Evolutionary conservation across 1,140 invertebrate genomes (phyloP), one percentile per base, ranked within the genome.

Genomic region (Ooceraea biroi): DNA sequence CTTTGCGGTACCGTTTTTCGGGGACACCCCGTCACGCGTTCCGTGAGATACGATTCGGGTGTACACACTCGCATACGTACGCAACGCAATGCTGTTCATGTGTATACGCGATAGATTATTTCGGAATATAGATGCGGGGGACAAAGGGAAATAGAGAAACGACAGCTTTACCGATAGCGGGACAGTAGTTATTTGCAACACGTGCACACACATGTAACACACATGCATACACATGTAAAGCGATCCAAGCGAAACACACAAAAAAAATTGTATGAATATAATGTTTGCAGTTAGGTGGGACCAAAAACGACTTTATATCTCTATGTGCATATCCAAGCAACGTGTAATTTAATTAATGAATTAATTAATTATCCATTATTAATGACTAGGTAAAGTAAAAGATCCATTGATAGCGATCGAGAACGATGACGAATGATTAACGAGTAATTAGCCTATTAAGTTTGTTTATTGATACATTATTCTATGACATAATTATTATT

Each of bases 301-400:
- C 94, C 94, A 94, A 94, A 94, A 94, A 94, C 90, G 92, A 94
- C 93, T 94, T 94, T 94, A 94, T 94, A 94, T 94, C 93, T 94
- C 92, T 94, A 94, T 94, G 92, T 94, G 93, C 92, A 94, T 94
- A 94, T 94, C 93, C 92, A 94, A 94, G 93, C 92, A 93, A 94
- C 93, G 91, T 94, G 93, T 94, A 94, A 94, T 94, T 94, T 94
- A 93, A 94, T 93, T 94, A 93, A 92, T 91, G 84, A 94, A 93
- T 93, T 93, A 92, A 91, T 94, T 94, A 93, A 92, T 91, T 91
- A 91, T 93, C 90, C 91, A 94, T 92, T 92, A 93, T 92, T 92
- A 89, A 93, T 93, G 92, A 88, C 89, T 90, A 92, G 83, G 84
- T 90, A 91, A 88, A 86, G 84, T 89, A 90, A 89, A 90, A 83